Base-by-base conservation (phyloP, 2,113 vertebrate genomes). In the Colossoma macropomum region DNA sequence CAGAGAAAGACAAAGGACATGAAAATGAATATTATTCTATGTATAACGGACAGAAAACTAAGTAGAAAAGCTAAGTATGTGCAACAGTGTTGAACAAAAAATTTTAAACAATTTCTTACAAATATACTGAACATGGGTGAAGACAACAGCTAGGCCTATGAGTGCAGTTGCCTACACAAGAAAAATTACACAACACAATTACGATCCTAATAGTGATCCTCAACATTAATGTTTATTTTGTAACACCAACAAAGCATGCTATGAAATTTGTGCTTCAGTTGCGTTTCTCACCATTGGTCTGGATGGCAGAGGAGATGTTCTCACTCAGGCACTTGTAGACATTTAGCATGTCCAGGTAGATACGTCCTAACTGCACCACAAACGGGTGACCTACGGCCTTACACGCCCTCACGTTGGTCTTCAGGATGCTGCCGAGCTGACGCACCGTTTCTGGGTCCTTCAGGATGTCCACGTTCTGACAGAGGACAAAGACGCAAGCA, bases 311-410 rank as follows among this genome's bases (percentile, higher is more conserved):
- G 89, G 97, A 98, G 93, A 98, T 98, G 90, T 98, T 98, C 93
- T 98, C 97, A 92, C 97, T 98, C 92, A 98, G 96, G 95, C 97
- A 98, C 95, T 98, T 98, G 91, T 98, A 98, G 75, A 98, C 97
- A 90, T 98, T 98, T 86, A 98, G 95, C 97, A 98, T 98, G 95
- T 98, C 97, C 93, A 98, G 94, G 92, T 98, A 98, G 93, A 98
- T 98, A 75, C 97, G 95, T 75, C 97, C 97, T 80, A 98, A 95
- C 90, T 98, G 97, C 87, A 97, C 96, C 25, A 98, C 97, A 83
- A 98, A 98, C 3, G 97, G 97, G 82, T 98, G 97, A 21, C 97
- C 97, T 48, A 98, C 97, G 27, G 97, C 97, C 93, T 98, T 98
- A 90, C 97, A 98, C 0, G 97, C 96, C 85, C 96, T 88, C 32